Evolutionary conservation across 2,797 vertebrate species (phyloP).

Genomic region (Eupleurogrammus muticus): DNA sequence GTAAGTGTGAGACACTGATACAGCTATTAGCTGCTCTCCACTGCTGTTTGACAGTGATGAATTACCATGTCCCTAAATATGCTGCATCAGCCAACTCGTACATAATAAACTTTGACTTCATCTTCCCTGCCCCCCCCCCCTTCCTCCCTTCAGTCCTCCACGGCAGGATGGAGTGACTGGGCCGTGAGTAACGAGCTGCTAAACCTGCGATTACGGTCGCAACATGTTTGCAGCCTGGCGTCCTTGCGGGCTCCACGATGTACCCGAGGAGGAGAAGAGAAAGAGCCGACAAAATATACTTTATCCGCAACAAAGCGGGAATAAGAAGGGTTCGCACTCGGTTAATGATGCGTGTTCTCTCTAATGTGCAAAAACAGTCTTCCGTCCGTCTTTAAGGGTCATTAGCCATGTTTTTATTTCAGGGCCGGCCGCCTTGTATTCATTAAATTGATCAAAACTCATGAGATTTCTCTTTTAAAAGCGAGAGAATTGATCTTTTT

Average conservation of each 20-base stretch:
- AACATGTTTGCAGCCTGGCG: slow-evolving; percentile 27
- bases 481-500: too few species aligned
- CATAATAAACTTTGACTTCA: slow-evolving; percentile 56
- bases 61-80: slow-evolving; percentile 45
- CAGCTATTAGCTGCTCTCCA: slow-evolving; percentile 41
- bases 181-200: slow-evolving; percentile 44
- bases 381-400: slow-evolving; percentile 16
- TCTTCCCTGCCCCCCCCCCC: slow-evolving; percentile 2
- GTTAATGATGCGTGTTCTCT: slow-evolving; percentile 11
- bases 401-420: slow-evolving; percentile 23
- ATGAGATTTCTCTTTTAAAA: not conserved
- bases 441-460: slow-evolving; percentile 19
- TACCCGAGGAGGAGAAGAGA: slow-evolving; percentile 4
- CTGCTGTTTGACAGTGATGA: slow-evolving; percentile 61
- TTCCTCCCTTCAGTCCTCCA: not conserved
- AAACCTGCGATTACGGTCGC: slow-evolving; percentile 43
- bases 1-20: slow-evolving; percentile 36
- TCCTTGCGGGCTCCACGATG: slow-evolving; percentile 8
- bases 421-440: not conserved
- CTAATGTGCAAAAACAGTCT: slow-evolving; percentile 21
- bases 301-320: slow-evolving; percentile 8
- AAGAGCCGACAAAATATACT: slow-evolving; percentile 2
- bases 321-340: slow-evolving; percentile 1
- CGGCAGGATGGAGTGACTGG: slow-evolving; percentile 25
- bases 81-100: slow-evolving; percentile 60